Percentiles rank a stretch among this genome's conserved stretches.
phyloP scores from a whole-genome alignment of 2,888 invertebrate genomes.

The Diaperis boleti region DNA sequence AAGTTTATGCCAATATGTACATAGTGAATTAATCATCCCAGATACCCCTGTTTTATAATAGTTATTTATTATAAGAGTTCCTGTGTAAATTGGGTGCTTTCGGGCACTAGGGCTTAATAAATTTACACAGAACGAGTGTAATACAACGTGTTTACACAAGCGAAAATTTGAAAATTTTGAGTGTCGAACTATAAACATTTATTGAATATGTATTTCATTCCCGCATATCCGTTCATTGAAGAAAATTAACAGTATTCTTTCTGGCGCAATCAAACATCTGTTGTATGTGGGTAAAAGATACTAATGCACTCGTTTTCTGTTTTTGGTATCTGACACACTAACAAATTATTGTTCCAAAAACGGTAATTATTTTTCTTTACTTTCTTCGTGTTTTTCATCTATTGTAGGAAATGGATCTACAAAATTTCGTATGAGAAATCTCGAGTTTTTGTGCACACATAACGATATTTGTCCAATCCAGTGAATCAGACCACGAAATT shows the following conservation, averaged over 20 bases:
- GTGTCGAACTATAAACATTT: too few relatives aligned
- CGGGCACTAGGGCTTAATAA: too few relatives aligned
- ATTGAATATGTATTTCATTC: slow-evolving; percentile 30
- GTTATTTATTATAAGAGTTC: too few relatives aligned
- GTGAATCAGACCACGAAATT: slow-evolving; percentile 36
- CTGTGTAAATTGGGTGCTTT: too few relatives aligned
- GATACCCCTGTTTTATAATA: too few relatives aligned
- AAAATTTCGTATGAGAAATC: slow-evolving; percentile 4
- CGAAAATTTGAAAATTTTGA: too few relatives aligned
- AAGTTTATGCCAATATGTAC: too few relatives aligned
- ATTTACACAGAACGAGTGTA: too few relatives aligned
- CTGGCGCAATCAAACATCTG: slow-evolving; percentile 16
- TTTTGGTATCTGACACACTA: background rate
- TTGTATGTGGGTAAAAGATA: slow-evolving; percentile 14
- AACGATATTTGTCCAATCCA: slow-evolving; percentile 3
- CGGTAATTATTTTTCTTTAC: slow-evolving; percentile 2
- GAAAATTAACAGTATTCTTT: slow-evolving; percentile 25
- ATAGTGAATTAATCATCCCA: too few relatives aligned
- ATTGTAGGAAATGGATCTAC: background rate
- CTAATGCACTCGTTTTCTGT: background rate
- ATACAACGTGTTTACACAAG: too few relatives aligned
- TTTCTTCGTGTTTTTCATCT: slow-evolving; percentile 7
- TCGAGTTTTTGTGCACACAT: slow-evolving; percentile 10
- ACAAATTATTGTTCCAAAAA: background rate
- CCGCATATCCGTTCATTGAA: slow-evolving; percentile 16